A percentile compares a stretch with the other conserved stretches of the same genome.
Conservation (phyloP, 2,888 invertebrate genomes). For the Cryptops parisi region DNA sequence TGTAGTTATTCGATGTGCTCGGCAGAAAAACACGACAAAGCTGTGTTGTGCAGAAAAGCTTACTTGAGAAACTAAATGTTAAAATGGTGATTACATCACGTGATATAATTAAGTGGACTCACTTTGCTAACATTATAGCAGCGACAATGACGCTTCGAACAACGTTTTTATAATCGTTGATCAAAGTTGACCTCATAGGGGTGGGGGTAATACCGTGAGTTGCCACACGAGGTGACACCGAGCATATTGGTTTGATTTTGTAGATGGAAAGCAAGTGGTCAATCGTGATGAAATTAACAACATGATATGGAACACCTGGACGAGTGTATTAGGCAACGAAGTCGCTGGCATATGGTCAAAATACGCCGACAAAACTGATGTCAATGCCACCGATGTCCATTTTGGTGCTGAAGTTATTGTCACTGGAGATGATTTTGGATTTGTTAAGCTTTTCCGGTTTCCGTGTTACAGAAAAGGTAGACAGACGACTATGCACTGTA, state of each 20-base stretch:
- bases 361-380: slow-evolving; percentile 33
- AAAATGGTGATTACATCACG: no score
- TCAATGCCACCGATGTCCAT: slow-evolving; percentile 30
- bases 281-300: neutral
- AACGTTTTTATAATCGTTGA: no score
- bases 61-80: no score
- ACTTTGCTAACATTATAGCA: no score
- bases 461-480: slow-evolving; percentile 30
- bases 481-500: neutral
- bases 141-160: no score
- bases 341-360: slow-evolving; percentile 35
- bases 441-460: slow-evolving; percentile 34
- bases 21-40: no score
- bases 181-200: no score
- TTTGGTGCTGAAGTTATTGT: slow-evolving; percentile 29
- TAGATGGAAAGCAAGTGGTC: neutral
- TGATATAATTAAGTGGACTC: no score
- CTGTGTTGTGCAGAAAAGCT: no score
- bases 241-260: neutral
- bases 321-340: slow-evolving; percentile 31
- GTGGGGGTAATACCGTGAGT: no score
- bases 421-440: slow-evolving; percentile 35
- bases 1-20: no score
- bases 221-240: neutral
- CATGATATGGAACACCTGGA: slow-evolving; percentile 32